Conservation (phyloP, 1,140 invertebrate species). For the Telenomus remus region DNA sequence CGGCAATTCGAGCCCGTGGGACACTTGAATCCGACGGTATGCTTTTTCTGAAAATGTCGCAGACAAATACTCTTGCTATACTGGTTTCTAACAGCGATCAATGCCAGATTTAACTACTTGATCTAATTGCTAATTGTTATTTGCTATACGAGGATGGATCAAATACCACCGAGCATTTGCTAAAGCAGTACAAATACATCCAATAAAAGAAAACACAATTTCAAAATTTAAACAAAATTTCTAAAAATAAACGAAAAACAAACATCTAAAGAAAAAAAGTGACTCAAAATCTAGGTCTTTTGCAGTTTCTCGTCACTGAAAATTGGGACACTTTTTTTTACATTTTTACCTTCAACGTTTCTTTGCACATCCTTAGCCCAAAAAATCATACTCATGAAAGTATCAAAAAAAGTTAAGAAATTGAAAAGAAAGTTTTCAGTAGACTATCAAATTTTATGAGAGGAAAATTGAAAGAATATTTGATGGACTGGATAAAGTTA, state of each 20-base stretch:
- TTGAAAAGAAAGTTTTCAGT: background rate
- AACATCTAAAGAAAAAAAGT: no score
- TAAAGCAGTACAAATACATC: background rate
- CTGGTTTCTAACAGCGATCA: constrained; percentile 38
- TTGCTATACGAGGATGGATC: background rate
- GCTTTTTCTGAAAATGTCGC: constrained; percentile 89
- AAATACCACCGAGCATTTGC: no score
- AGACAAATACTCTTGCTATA: constrained; percentile 61
- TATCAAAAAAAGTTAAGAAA: constrained; percentile 5
- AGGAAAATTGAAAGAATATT: no score
- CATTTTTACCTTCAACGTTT: constrained; percentile 28
- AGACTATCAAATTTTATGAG: no score
- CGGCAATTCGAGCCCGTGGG: constrained; percentile 91
- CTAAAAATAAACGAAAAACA: no score
- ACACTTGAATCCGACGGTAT: constrained; percentile 97
- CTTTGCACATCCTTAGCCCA: constrained; percentile 28
- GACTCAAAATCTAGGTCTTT: no score
- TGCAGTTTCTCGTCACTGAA: no score
- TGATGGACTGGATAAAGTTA: no score
- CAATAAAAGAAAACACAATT: constrained; percentile 4
- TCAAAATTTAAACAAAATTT: background rate
- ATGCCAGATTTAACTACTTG: constrained; percentile 35
- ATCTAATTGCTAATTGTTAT: constrained; percentile 34
- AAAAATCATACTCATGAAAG: background rate
- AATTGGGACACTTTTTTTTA: no score